Evolutionary conservation across 2,888 invertebrate species (phyloP).

Genomic region (Thymelicus lineola): DNA sequence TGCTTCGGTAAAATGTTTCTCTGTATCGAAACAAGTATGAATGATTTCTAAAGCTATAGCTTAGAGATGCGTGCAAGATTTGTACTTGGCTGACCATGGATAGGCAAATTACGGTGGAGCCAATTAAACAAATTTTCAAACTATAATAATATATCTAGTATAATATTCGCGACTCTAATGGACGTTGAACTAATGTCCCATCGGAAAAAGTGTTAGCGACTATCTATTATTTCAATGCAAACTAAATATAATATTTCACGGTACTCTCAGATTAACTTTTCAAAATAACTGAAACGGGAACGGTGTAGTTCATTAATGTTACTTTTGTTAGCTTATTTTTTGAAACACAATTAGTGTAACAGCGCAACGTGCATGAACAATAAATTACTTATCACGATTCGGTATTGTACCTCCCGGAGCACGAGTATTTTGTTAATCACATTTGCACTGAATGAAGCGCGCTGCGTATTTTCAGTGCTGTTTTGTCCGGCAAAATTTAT

Average conservation of each 20-base stretch:
- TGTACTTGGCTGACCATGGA: too few species aligned
- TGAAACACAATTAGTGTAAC: conserved; percentile 38
- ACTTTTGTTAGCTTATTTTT: conserved; percentile 35
- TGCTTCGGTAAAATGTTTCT: too few species aligned
- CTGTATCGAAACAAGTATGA: too few species aligned
- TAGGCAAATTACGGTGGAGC: too few species aligned
- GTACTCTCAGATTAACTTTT: conserved; percentile 14
- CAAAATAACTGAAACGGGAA: conserved; percentile 2
- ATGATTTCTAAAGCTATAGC: too few species aligned
- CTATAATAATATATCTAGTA: too few species aligned
- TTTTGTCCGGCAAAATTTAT: conserved; percentile 49
- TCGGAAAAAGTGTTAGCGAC: too few species aligned
- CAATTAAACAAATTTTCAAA: too few species aligned
- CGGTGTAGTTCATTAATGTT: conserved; percentile 27
- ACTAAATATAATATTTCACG: background rate
- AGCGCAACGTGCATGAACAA: conserved; percentile 37
- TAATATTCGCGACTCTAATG: too few species aligned
- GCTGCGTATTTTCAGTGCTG: conserved; percentile 47
- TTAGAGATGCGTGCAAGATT: too few species aligned
- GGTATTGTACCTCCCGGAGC: conserved; percentile 43
- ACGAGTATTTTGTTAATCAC: conserved; percentile 49
- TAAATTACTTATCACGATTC: conserved; percentile 39
- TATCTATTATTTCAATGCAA: too few species aligned
- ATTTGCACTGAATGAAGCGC: conserved; percentile 46
- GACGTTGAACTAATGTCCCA: too few species aligned